Conservation (phyloP, 2,888 invertebrate genomes). For the Chrysotoxum bicinctum region DNA sequence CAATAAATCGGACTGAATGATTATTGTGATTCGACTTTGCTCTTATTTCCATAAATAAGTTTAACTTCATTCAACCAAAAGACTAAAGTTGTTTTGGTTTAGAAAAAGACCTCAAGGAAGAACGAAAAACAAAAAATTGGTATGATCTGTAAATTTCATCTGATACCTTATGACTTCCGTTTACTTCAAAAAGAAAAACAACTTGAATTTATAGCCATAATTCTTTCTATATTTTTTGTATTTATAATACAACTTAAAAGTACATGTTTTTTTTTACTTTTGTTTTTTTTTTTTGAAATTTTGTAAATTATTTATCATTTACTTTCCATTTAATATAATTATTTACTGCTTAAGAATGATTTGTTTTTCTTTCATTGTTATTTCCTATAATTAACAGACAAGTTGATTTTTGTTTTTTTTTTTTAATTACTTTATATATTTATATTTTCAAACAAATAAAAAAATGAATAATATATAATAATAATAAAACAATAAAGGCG, state of each 20-base stretch:
- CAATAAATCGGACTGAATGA: too few species aligned
- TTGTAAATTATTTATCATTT: constrained; percentile 68
- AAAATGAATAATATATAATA: constrained; percentile 58
- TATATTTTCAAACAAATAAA: constrained; percentile 62
- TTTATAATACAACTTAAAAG: constrained; percentile 72
- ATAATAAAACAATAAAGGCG: constrained; percentile 63
- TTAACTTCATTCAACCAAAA: too few species aligned
- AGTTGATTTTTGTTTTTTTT: constrained; percentile 47
- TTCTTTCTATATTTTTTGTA: constrained; percentile 73
- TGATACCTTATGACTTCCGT: too few species aligned
- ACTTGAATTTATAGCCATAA: constrained; percentile 64
- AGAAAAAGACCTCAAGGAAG: too few species aligned
- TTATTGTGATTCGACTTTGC: too few species aligned
- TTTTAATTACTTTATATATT: constrained; percentile 57
- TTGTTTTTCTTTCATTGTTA: constrained; percentile 60
- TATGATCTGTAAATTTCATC: too few species aligned
- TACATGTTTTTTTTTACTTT: constrained; percentile 57
- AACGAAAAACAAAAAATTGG: too few species aligned
- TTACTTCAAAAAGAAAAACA: not conserved
- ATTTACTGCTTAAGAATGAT: constrained; percentile 69
- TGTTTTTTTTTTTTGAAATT: constrained; percentile 61
- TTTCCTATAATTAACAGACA: constrained; percentile 71
- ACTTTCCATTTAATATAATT: constrained; percentile 62
- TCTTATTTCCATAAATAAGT: too few species aligned
- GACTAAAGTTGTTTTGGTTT: too few species aligned